A percentile compares a stretch with the other conserved stretches of the same genome.
These are phyloP conservation scores for Cynopterus sphinx DNA, from an alignment of 2,797 vertebrate species.

Conservation along the genomic window DNA sequence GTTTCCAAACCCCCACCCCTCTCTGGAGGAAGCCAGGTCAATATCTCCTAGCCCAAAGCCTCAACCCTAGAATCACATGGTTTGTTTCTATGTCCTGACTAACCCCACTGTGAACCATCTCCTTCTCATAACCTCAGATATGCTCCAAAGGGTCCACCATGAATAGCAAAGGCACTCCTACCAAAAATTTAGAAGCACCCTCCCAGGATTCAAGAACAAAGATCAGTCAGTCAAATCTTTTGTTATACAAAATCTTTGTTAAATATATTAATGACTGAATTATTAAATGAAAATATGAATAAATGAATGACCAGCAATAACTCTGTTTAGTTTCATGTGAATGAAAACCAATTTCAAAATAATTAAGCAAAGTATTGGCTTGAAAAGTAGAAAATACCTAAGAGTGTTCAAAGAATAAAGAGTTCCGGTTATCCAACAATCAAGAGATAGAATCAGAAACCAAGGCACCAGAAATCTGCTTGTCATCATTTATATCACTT, in stretches of 20 bases:
- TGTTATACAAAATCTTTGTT: background rate
- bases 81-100: background rate
- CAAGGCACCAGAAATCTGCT: background rate
- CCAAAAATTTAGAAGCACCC: background rate
- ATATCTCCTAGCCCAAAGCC: background rate
- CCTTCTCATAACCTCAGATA: background rate
- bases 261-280: slow-evolving; percentile 12
- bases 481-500: background rate
- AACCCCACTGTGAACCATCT: background rate
- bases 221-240: background rate
- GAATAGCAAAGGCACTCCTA: background rate
- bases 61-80: background rate
- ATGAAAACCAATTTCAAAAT: background rate
- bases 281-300: slow-evolving; percentile 30
- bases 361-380: background rate
- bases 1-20: background rate
- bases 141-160: background rate
- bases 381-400: background rate
- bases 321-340: background rate
- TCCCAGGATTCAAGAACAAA: background rate
- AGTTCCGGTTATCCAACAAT: background rate
- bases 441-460: background rate
- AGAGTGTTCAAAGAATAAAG: background rate
- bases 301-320: background rate
- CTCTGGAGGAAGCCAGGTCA: background rate